Evolutionary conservation across 1,140 invertebrate genomes (phyloP), one percentile per base, ranked within the genome.

Genomic region (Spodoptera litura): DNA sequence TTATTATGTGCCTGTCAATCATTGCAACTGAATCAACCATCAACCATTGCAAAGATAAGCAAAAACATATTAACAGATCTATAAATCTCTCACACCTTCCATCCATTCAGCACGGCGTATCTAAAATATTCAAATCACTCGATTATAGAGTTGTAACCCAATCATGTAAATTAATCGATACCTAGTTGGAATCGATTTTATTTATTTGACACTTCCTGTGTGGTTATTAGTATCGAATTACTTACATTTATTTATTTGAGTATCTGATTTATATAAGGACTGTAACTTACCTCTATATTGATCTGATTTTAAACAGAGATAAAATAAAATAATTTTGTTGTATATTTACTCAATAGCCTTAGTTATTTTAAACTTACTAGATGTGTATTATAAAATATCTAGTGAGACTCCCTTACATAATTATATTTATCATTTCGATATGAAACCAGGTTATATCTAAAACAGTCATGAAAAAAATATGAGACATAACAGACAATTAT

Each of bases 161-260:
- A 71, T 71, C 68, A 71, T 71, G 68, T 71, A 71, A 71, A 55
- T 71, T 55, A 55, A 71, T 56, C 68, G 68, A 70, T 70, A 70
- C 44, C n/a, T 56, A 56, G 10, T 71, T 31, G 27, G 27, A 56
- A 71, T 71, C 68, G 20, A 35, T 53, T 71, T 56, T 51, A 55
- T 71, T 56, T 51, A 55, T 71, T 71, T 31, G 68, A 71, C 68
- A 71, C 44, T 71, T 71, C 68, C 68, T 71, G n/a, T 38, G 68
- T 35, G 11, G 2, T 20, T 49, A 51, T 55, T 71, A 71, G 31
- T n/a, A 31, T 56, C 31, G 13, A 38, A 55, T 56, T 31, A 31
- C 55, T 56, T 31, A 31, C 55, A 35, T 35, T 55, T 55, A 71
- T 71, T 71, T 53, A 27, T 44, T 27, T 20, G 49, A 68, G 20